Evolutionary conservation across 2,888 invertebrate genomes (phyloP), one percentile per base, ranked within the genome.

Genomic region (Diachrysia chrysitis): DNA sequence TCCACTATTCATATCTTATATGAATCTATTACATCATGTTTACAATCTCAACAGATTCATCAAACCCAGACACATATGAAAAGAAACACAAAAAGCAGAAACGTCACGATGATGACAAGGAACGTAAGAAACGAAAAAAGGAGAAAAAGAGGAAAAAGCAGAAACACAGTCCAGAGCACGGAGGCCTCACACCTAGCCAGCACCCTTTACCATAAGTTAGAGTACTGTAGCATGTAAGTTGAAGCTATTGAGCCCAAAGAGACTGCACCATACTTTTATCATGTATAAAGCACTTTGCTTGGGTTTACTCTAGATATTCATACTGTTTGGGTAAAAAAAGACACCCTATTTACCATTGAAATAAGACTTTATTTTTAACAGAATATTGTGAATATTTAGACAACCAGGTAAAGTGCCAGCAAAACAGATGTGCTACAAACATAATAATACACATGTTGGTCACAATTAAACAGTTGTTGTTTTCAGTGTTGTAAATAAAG

Each of bases 71-170:
- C 89, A 97, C 98, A 19, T 98, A 98, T 85, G 99, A 99, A 88
- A 99, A 98, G 96, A 99, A 99, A 90, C 98, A 98, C 91, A 99
- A 98, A 96, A 99, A 98, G 90, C 98, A 98, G 87, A 98, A 98
- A 89, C 96, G 98, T 46, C 98, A 98, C 83, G 98, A 99, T 83
- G 99, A 99, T 79, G 98, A 99, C 83, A 98, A 98, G 86, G 98
- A 99, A 86, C 96, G 98, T 42, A 98, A 98, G 93, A 99, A 98
- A 90, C 96, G 98, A 85, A 99, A 98, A 96, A 99, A 99, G 94
- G 98, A 99, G 88, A 99, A 99, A 93, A 99, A 99, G 85, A 96
- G 98, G 83, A 99, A 99, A 96, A 99, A 99, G 91, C 98, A 98
- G 86, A 98, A 98, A 86, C 98, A 98, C 91, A 98, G 98, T 88